Evolutionary conservation across 2,797 vertebrate species (phyloP).

Genomic region (Rhynchotus rufescens): DNA sequence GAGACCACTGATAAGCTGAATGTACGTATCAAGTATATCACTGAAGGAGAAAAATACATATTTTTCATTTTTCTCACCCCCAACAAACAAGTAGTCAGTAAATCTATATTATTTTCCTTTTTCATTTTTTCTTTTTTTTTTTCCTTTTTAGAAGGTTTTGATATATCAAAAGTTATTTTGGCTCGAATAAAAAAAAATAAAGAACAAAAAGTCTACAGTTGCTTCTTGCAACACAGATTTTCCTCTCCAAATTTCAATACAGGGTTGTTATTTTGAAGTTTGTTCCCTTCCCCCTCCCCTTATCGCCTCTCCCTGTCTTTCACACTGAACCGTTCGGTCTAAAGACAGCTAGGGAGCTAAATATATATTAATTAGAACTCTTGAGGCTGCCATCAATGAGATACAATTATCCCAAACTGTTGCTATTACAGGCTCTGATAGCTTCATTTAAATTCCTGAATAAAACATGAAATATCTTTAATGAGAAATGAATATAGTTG

Average conservation of each 20-base stretch:
- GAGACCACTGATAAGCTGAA: slow-evolving; percentile 27
- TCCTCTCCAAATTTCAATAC: slow-evolving; percentile 54
- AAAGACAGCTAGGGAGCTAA: slow-evolving; percentile 84
- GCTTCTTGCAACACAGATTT: slow-evolving; percentile 66
- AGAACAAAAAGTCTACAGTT: slow-evolving; percentile 1
- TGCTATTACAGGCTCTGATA: slow-evolving; percentile 85
- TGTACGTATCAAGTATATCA: background rate
- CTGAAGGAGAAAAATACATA: slow-evolving; percentile 2
- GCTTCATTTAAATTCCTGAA: slow-evolving; percentile 89
- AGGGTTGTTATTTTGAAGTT: slow-evolving; percentile 64
- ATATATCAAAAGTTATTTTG: slow-evolving; percentile 59
- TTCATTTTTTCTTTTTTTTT: background rate
- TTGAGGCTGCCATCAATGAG: slow-evolving; percentile 84
- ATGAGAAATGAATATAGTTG: slow-evolving; percentile 86
- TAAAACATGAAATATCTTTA: slow-evolving; percentile 89
- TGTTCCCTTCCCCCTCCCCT: slow-evolving; percentile 59
- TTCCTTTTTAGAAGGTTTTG: slow-evolving; percentile 19
- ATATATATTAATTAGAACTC: slow-evolving; percentile 89
- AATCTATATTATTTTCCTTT: background rate
- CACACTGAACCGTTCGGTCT: slow-evolving; percentile 74
- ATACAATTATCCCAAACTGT: slow-evolving; percentile 87
- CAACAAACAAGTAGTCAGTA: slow-evolving; percentile 32
- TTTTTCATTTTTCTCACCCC: slow-evolving; percentile 6
- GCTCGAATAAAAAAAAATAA: background rate
- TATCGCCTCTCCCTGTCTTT: slow-evolving; percentile 72